Percentiles rank a stretch among this genome's conserved stretches.
These are phyloP conservation scores for Eilema griseolum DNA, from an alignment of 2,888 invertebrate species.

Conservation along the genomic window DNA sequence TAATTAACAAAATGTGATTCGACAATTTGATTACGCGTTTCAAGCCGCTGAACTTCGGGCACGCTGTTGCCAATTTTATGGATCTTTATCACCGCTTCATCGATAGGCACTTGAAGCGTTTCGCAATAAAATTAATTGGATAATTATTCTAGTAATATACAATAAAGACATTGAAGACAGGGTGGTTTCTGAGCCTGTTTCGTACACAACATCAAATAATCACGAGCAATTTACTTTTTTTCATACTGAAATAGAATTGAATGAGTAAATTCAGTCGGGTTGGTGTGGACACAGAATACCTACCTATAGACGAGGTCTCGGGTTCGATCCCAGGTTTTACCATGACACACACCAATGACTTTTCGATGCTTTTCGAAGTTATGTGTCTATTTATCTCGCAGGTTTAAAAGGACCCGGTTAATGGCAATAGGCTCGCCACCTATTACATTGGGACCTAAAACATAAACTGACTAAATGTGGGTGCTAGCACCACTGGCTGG, in stretches of 20 bases:
- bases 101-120: conserved; percentile 31
- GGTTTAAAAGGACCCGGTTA: too few species aligned
- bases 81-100: conserved; percentile 50
- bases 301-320: too few species aligned
- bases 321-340: too few species aligned
- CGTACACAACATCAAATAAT: neutral
- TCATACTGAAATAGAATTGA: neutral
- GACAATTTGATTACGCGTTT: conserved; percentile 54
- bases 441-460: too few species aligned
- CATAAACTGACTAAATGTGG: too few species aligned
- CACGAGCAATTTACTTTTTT: neutral
- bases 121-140: conserved; percentile 39
- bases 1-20: conserved; percentile 51
- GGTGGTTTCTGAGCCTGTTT: neutral
- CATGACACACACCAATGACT: too few species aligned
- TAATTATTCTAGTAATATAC: conserved; percentile 8
- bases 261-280: too few species aligned
- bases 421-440: too few species aligned
- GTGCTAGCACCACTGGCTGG: too few species aligned
- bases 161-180: neutral
- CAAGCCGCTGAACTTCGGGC: conserved; percentile 27
- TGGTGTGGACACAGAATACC: too few species aligned
- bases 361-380: too few species aligned
- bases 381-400: too few species aligned
- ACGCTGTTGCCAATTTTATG: conserved; percentile 48